A percentile compares a stretch with the other conserved stretches of the same genome.
Conservation (phyloP, 64 coral and sea anemone species). For the Montipora foliosa region DNA sequence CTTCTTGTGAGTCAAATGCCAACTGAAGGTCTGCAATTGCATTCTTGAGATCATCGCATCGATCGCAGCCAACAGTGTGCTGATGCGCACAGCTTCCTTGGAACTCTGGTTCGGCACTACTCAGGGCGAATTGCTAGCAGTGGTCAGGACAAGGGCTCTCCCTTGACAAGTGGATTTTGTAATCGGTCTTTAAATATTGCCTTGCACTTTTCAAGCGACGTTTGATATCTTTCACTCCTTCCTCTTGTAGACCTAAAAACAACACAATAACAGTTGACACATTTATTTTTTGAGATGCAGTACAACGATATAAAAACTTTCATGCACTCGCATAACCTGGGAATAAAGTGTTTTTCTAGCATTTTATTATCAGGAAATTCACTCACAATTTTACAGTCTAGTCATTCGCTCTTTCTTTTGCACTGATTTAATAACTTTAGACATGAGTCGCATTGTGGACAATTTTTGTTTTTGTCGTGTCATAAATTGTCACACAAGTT, state of each 20-base stretch:
- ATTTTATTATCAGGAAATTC: slow-evolving; percentile 25
- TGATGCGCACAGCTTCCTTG: slow-evolving; percentile 2
- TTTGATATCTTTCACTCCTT: slow-evolving; percentile 45
- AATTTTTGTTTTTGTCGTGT: too few species aligned
- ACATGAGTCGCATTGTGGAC: too few species aligned
- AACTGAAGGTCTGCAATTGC: slow-evolving; percentile 13
- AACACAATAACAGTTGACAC: background rate
- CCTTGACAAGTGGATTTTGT: slow-evolving; percentile 38
- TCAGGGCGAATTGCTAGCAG: slow-evolving; percentile 38
- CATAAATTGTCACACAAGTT: too few species aligned
- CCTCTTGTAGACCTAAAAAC: slow-evolving; percentile 21
- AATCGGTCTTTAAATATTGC: slow-evolving; percentile 58
- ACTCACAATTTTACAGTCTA: background rate
- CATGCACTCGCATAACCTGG: background rate
- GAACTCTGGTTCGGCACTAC: background rate
- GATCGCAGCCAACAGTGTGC: slow-evolving; percentile 31
- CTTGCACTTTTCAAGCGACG: slow-evolving; percentile 47
- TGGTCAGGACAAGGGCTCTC: slow-evolving; percentile 65
- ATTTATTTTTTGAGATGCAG: background rate
- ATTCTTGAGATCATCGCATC: slow-evolving; percentile 24
- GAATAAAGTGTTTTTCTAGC: slow-evolving; percentile 24
- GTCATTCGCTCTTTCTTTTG: background rate
- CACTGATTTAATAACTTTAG: slow-evolving; percentile 1
- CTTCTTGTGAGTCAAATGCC: background rate
- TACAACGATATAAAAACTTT: background rate